Conservation (phyloP, 2,113 vertebrate genomes). For the Xyliphius kryptos region DNA sequence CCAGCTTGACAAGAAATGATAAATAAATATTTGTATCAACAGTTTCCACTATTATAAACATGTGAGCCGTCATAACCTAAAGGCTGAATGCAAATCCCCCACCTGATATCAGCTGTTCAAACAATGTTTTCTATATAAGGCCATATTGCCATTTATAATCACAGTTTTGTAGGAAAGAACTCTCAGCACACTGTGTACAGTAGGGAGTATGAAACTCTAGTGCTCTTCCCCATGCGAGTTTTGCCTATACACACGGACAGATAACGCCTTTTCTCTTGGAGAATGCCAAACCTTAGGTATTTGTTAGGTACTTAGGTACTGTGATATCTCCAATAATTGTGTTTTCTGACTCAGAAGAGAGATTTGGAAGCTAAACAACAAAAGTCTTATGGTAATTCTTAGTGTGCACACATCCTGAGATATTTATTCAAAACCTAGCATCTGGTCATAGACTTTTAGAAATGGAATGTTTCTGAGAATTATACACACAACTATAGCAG, state of each 20-base stretch:
- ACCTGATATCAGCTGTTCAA: slow-evolving; percentile 1
- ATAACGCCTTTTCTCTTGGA: slow-evolving; percentile 32
- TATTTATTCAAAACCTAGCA: slow-evolving; percentile 15
- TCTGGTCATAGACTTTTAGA: slow-evolving; percentile 6
- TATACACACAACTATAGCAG: too few relatives aligned
- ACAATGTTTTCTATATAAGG: slow-evolving; percentile 17
- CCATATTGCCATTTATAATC: slow-evolving; percentile 1
- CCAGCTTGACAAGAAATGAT: too few relatives aligned
- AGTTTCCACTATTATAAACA: too few relatives aligned
- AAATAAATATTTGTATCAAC: too few relatives aligned
- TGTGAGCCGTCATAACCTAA: too few relatives aligned
- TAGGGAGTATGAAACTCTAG: too few relatives aligned
- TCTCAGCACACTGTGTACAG: too few relatives aligned
- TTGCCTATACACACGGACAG: slow-evolving; percentile 40
- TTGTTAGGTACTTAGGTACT: slow-evolving; percentile 29
- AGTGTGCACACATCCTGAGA: slow-evolving; percentile 9
- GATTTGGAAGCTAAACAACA: slow-evolving; percentile 29
- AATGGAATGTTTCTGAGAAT: too few relatives aligned
- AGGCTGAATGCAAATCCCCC: too few relatives aligned
- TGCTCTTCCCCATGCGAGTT: slow-evolving; percentile 22
- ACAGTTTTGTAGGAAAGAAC: slow-evolving; percentile 1
- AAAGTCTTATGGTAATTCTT: slow-evolving; percentile 13
- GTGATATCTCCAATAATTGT: slow-evolving; percentile 30
- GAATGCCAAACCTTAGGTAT: slow-evolving; percentile 40
- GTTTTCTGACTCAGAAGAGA: slow-evolving; percentile 18